Evolutionary conservation across 2,888 invertebrate species (phyloP).

Genomic region (Macrophya alboannulata): DNA sequence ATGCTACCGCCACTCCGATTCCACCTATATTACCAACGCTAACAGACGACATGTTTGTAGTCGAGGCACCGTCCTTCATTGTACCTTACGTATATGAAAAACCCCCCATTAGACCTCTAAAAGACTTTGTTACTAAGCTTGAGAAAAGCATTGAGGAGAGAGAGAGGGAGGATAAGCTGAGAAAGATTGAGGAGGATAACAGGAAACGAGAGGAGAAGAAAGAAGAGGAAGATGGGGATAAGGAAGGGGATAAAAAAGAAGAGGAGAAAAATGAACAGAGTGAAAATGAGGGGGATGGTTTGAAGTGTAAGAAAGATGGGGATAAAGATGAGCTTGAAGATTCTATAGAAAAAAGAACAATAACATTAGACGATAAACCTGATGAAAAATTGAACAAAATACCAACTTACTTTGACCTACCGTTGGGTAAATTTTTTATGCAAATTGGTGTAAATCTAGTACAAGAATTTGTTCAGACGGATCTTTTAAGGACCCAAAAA

Average conservation of each 20-base stretch:
- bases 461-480: conserved; percentile 96
- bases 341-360: conserved; percentile 64
- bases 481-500: conserved; percentile 93
- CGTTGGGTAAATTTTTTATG: conserved; percentile 94
- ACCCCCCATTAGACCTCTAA: conserved; percentile 90
- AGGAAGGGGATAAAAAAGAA: conserved; percentile 79
- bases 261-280: conserved; percentile 77
- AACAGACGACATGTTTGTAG: conserved; percentile 96
- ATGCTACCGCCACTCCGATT: conserved; percentile 78
- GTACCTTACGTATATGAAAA: conserved; percentile 97
- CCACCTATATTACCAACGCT: conserved; percentile 90
- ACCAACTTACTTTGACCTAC: conserved; percentile 91
- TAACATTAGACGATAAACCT: conserved; percentile 59
- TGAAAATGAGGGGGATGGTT: conserved; percentile 74
- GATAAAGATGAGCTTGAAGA: conserved; percentile 67
- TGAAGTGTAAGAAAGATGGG: conserved; percentile 69
- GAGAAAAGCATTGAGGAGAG: conserved; percentile 85
- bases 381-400: conserved; percentile 80
- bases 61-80: conserved; percentile 96
- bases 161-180: conserved; percentile 82
- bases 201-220: conserved; percentile 77
- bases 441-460: conserved; percentile 95
- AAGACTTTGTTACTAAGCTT: conserved; percentile 86
- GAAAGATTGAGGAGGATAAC: conserved; percentile 73
- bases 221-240: conserved; percentile 77